Percentiles rank a stretch among this genome's conserved stretches.
Evolutionary conservation across 2,113 vertebrate genomes (phyloP).

Genomic region (Ovibos moschatus): DNA sequence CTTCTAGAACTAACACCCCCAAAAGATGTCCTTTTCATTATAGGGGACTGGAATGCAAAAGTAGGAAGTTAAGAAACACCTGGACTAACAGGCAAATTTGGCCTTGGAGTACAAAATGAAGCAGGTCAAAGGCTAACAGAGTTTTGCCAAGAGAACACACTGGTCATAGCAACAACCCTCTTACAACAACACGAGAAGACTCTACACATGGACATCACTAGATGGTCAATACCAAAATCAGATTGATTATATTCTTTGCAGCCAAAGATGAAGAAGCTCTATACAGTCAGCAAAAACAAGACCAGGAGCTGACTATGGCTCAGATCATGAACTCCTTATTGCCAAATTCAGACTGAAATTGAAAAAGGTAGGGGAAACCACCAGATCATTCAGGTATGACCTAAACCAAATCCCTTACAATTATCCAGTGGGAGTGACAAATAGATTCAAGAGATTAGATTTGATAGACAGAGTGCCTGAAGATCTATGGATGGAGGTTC

Average conservation of each 20-base stretch:
- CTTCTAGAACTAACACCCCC: background rate
- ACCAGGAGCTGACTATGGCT: background rate
- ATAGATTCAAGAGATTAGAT: background rate
- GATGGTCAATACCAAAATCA: background rate
- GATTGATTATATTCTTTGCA: background rate
- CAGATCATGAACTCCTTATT: background rate
- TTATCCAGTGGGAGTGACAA: background rate
- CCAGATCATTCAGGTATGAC: background rate
- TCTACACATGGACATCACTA: background rate
- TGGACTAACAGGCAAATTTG: background rate
- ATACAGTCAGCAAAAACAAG: background rate
- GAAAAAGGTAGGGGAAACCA: background rate
- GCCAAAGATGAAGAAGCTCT: background rate
- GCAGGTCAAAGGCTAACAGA: background rate
- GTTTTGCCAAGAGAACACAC: background rate
- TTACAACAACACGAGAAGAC: background rate
- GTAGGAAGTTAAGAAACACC: background rate
- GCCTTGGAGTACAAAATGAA: background rate
- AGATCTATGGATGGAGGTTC: background rate
- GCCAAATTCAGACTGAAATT: background rate
- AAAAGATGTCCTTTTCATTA: background rate
- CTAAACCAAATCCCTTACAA: background rate
- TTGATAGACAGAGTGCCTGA: background rate
- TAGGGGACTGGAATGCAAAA: background rate
- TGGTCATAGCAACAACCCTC: background rate